These are phyloP conservation scores for Gasterosteus aculeatus DNA, from an alignment of 2,113 vertebrate species.

Conservation along the genomic window DNA sequence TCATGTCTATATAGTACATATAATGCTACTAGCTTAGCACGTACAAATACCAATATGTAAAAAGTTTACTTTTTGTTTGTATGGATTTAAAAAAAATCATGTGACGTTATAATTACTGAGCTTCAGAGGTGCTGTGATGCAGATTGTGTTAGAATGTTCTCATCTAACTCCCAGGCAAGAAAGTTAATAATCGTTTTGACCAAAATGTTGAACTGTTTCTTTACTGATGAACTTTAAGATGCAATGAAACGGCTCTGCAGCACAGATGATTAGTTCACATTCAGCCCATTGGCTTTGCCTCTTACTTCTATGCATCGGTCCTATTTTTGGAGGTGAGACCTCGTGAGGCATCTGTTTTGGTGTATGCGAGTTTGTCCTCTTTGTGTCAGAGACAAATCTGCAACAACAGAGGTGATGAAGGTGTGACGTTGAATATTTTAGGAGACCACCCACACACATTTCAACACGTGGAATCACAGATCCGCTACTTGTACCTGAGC, in stretches of 20 bases:
- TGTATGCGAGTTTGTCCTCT: slow-evolving; percentile 21
- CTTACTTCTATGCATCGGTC: slow-evolving; percentile 3
- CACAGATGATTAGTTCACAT: neutral
- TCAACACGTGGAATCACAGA: neutral
- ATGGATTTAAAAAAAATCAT: neutral
- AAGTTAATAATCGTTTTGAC: too few relatives aligned
- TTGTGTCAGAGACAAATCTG: slow-evolving; percentile 11
- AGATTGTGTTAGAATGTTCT: neutral
- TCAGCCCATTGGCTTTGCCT: neutral
- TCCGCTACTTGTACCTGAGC: slow-evolving; percentile 3
- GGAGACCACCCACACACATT: neutral
- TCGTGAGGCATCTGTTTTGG: neutral
- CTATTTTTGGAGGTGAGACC: neutral
- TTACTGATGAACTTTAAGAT: slow-evolving; percentile 6
- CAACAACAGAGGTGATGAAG: neutral
- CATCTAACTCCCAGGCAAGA: too few relatives aligned
- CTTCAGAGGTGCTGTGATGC: neutral
- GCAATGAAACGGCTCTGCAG: slow-evolving; percentile 20
- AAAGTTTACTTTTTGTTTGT: neutral
- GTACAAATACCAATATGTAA: neutral
- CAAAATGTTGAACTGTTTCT: neutral
- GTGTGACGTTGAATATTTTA: neutral
- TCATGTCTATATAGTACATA: neutral
- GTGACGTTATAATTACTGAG: too few relatives aligned
- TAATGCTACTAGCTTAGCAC: neutral